These are phyloP conservation scores for Idris sp. DNA, from an alignment of 1,140 invertebrate genomes.

Conservation along the genomic window DNA sequence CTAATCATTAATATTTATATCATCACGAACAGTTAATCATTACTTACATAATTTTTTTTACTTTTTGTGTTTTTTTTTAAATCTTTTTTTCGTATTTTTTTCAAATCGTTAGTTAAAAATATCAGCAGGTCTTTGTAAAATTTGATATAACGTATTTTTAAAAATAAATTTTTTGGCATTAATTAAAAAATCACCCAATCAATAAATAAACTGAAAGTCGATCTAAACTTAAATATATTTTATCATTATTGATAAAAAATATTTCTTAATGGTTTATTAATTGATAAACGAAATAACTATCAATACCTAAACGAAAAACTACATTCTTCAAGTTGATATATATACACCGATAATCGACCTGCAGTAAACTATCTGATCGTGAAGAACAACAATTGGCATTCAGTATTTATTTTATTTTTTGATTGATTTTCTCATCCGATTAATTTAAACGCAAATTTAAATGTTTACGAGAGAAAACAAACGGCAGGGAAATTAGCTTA, in stretches of 20 bases:
- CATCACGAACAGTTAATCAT: slow-evolving; percentile 61
- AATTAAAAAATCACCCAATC: slow-evolving; percentile 17
- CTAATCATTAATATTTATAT: slow-evolving; percentile 61
- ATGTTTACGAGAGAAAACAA: slow-evolving; percentile 20
- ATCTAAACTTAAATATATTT: slow-evolving; percentile 37
- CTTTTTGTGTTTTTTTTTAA: slow-evolving; percentile 37
- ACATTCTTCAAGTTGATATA: slow-evolving; percentile 43
- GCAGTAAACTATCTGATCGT: slow-evolving; percentile 32
- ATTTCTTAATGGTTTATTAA: slow-evolving; percentile 15
- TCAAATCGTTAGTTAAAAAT: slow-evolving; percentile 9
- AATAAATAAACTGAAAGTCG: slow-evolving; percentile 25
- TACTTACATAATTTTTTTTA: slow-evolving; percentile 53
- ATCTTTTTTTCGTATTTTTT: slow-evolving; percentile 28
- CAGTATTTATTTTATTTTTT: slow-evolving; percentile 27
- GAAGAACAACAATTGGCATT: slow-evolving; percentile 52
- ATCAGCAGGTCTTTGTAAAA: slow-evolving; percentile 30
- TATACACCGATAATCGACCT: slow-evolving; percentile 57
- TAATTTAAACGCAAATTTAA: slow-evolving; percentile 48
- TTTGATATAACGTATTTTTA: background rate
- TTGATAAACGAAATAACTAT: slow-evolving; percentile 15
- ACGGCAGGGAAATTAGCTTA: slow-evolving; percentile 12
- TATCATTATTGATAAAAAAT: slow-evolving; percentile 50
- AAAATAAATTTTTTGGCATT: slow-evolving; percentile 8
- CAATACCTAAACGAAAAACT: slow-evolving; percentile 39
- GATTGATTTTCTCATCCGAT: slow-evolving; percentile 29